Evolutionary conservation across 2,797 vertebrate genomes (phyloP), one percentile per base, ranked within the genome.

Genomic region (Lacerta viridis): DNA sequence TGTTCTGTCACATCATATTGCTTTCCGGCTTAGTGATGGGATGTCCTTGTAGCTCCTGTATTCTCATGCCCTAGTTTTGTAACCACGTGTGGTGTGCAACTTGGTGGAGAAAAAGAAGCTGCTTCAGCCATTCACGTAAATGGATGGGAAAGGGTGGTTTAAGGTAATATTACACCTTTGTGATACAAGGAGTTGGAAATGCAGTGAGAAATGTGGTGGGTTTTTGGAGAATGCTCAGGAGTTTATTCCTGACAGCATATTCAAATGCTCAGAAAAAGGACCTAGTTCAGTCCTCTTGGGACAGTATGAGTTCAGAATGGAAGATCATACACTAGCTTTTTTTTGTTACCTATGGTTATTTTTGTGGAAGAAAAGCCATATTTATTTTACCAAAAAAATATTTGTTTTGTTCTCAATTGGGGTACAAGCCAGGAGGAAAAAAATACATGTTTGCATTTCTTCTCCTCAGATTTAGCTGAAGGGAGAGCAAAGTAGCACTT

Each of bases 41-140:
- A 1, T 87, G 23, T 84, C 23, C 79, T 88, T 84, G 1, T 68
- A 2, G 74, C 91, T 27, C 80, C 85, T 33, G 1, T 83, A 64
- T 75, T 41, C 7, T 91, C 83, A 18, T 78, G 7, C n/a, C n/a
- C 39, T 75, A 75, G 80, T 87, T 39, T 8, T 92, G 71, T 61
- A 80, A 0, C 17, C 72, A 0, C 0, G 0, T 20, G 0, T 83
- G 77, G 72, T 82, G 25, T 82, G 84, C 1, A 0, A 33, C 4
- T 4, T 84, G 78, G 15, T 80, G 7, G 3, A 41, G 46, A 72
- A 85, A 2, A 15, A 3, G 2, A 78, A 25, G 8, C 8, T 71
- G 69, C 43, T 83, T n/a, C 66, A 50, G 39, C 27, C 29, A 36
- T 76, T 25, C 8, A 20, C 3, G 23, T 50, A 84, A 72, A 84